Evolutionary conservation across 2,888 invertebrate species (phyloP).

Genomic region (Rhabditophanes sp.): DNA sequence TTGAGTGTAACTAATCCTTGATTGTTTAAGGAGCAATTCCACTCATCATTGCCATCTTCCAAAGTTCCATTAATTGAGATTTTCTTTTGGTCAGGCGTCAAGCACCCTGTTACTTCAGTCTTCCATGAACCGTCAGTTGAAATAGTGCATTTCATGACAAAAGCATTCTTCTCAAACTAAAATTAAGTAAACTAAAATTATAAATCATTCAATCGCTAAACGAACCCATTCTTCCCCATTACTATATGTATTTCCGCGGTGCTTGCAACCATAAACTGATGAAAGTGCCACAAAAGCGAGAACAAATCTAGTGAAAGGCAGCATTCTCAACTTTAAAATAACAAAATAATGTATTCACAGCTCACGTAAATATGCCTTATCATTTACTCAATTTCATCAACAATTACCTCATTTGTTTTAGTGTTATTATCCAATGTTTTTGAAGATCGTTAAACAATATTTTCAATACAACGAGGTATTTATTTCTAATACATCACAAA

Average conservation of each 20-base stretch:
- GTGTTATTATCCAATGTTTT: no score
- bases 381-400: no score
- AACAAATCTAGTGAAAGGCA: no score
- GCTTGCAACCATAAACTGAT: constrained; percentile 9
- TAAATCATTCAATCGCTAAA: not conserved
- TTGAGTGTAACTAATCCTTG: constrained; percentile 14
- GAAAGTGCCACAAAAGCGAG: constrained; percentile 8
- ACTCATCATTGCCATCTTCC: constrained; percentile 14
- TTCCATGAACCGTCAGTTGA: constrained; percentile 18
- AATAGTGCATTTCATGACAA: constrained; percentile 20
- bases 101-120: constrained; percentile 21
- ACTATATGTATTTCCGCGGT: constrained; percentile 13
- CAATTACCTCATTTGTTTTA: no score
- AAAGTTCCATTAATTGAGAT: constrained; percentile 10
- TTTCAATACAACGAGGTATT: no score
- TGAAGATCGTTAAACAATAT: no score
- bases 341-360: no score
- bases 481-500: no score
- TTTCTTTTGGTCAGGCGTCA: constrained; percentile 9
- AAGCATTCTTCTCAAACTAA: constrained; percentile 15
- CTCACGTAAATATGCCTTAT: no score
- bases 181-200: constrained; percentile 8
- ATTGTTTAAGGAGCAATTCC: constrained; percentile 14
- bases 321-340: no score
- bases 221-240: constrained; percentile 23